Percentiles rank a stretch among this genome's conserved stretches.
phyloP scores from a whole-genome alignment of 2,888 invertebrate genomes.

The Thecophora atra region DNA sequence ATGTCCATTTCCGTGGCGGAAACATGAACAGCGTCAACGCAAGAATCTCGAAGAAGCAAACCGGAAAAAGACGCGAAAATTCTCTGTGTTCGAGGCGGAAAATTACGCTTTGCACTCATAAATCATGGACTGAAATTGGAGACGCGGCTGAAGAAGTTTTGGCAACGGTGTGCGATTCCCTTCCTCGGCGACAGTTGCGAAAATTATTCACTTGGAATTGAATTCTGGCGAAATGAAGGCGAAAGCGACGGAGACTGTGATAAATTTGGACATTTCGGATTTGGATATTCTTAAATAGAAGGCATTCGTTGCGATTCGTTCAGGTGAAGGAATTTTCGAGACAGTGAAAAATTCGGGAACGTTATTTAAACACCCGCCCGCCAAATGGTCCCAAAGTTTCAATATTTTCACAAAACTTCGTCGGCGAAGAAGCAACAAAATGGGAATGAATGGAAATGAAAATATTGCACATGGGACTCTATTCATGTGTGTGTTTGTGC shows the following conservation, averaged over 20 bases:
- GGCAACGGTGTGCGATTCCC: not conserved
- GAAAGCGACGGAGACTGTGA: no score
- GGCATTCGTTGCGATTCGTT: not conserved
- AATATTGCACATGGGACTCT: no score
- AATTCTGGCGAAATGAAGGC: not conserved
- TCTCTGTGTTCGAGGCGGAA: not conserved
- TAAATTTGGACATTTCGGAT: no score
- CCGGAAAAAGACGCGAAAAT: constrained; percentile 20
- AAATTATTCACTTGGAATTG: no score
- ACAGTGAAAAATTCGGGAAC: not conserved
- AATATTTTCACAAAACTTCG: constrained; percentile 1
- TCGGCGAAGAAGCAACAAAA: not conserved
- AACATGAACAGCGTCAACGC: constrained; percentile 21
- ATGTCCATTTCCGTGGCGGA: constrained; percentile 8
- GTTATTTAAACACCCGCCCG: no score
- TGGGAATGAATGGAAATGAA: not conserved
- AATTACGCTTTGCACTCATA: not conserved
- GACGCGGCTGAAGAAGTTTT: not conserved
- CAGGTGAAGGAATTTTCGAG: not conserved
- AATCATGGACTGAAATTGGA: not conserved
- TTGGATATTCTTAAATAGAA: no score
- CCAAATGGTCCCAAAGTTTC: constrained; percentile 6
- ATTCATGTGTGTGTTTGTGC: not conserved
- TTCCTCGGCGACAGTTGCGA: no score
- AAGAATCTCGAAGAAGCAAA: constrained; percentile 1